phyloP scores from a whole-genome alignment of 2,113 vertebrate species.

The Osmerus eperlanus region DNA sequence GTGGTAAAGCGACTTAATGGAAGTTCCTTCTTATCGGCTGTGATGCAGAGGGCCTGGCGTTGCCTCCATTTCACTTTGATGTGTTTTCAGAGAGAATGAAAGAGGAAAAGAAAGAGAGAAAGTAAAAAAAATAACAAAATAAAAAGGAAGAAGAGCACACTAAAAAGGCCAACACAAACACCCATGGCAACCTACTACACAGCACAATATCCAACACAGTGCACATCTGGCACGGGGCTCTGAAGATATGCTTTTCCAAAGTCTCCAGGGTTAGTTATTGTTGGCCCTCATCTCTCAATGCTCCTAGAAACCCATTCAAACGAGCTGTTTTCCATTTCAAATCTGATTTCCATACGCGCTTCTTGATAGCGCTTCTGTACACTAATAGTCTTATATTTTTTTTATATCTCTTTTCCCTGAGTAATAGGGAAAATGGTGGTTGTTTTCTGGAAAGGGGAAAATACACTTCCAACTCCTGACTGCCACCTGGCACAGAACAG shows the following conservation, averaged over 20 bases:
- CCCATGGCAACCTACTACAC: slow-evolving; percentile 29
- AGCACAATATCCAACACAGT: slow-evolving; percentile 42
- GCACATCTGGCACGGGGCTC: slow-evolving; percentile 32
- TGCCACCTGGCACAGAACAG: slow-evolving; percentile 26
- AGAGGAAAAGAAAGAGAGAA: background rate
- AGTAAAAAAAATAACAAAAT: background rate
- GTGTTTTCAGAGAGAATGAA: slow-evolving; percentile 43
- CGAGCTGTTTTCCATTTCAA: slow-evolving; percentile 32
- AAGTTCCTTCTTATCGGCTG: slow-evolving; percentile 65
- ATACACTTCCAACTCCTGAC: slow-evolving; percentile 17
- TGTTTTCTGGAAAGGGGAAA: background rate
- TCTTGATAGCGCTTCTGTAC: slow-evolving; percentile 5
- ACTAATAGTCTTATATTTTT: background rate
- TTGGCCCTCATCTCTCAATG: slow-evolving; percentile 9
- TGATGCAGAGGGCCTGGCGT: slow-evolving; percentile 63
- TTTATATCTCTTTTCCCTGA: background rate
- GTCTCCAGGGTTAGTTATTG: slow-evolving; percentile 21
- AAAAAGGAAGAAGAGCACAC: background rate
- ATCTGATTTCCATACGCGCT: slow-evolving; percentile 25
- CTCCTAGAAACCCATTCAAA: slow-evolving; percentile 6
- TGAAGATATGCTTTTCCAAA: slow-evolving; percentile 33
- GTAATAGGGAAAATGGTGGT: background rate
- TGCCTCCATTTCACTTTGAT: slow-evolving; percentile 67
- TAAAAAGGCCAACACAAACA: slow-evolving; percentile 32
- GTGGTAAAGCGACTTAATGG: slow-evolving; percentile 67